Base-by-base conservation (phyloP, 2,797 vertebrate genomes). In the Pseudochromis fuscus region DNA sequence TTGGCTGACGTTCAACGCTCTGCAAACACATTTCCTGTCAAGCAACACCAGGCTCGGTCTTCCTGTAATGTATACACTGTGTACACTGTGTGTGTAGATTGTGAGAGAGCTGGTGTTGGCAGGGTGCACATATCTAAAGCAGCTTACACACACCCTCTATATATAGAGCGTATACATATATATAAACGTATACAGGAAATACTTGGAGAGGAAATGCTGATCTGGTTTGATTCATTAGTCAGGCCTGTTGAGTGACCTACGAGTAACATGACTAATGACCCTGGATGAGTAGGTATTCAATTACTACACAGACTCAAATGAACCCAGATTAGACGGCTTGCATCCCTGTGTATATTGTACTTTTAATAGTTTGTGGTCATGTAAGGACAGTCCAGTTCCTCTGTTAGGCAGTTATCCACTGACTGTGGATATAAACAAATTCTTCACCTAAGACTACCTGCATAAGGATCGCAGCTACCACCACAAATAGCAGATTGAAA, bases 11-110 rank as follows among this genome's bases (percentile, higher is more conserved):
- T 25, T 25, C 24, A 38, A 18, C 4, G 4, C 33, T 49, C 44
- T 46, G 46, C 52, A 68, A 27, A 70, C 28, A 24, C 13, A 58
- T 28, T 68, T 73, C 49, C 66, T 46, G 21, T 56, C 37, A 33
- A 13, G 21, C 16, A 44, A 31, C 42, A 31, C 3, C 4, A 30
- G 11, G 37, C 4, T 10, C 2, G 2, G 9, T 18, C 57, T 75
- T 73, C 59, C 68, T 81, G 73, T 81, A 45, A 59, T 16, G 23
- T 68, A 45, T 53, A 62, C 51, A 51, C 31, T 44, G 60, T 28
- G 35, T 53, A 62, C 51, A 51, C 31, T 63, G 24, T 25, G 30
- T 45, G 50, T 46, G 48, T 25, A 65, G 35, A 57, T 38, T 51
- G n/a, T 7, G 33, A 42, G 19, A 12, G 33, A 5, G 30, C 1